phyloP scores from a whole-genome alignment of 2,797 vertebrate genomes.

The Thalassophryne amazonica region DNA sequence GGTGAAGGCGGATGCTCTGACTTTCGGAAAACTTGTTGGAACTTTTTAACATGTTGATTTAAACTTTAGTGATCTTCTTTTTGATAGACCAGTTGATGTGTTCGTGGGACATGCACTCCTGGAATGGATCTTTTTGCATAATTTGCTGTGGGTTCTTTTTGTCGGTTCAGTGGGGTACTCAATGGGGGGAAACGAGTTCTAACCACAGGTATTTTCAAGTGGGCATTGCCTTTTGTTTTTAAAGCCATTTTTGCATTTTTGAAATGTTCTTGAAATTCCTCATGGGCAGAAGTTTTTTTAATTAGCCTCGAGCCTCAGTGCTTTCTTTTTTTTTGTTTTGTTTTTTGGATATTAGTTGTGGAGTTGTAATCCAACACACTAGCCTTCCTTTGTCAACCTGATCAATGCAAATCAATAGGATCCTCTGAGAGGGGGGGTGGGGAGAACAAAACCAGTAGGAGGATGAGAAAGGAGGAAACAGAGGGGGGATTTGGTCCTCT shows the following conservation, averaged over 20 bases:
- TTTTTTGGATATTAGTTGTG: conserved; percentile 46
- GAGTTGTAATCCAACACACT: conserved; percentile 60
- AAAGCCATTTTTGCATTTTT: conserved; percentile 26
- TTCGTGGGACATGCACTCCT: background rate
- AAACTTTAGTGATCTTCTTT: background rate
- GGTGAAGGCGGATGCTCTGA: conserved; percentile 13
- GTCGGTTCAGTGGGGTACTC: too few relatives aligned
- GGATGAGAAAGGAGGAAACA: conserved; percentile 42
- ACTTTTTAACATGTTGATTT: background rate
- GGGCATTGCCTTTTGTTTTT: conserved; percentile 19
- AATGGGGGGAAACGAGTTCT: conserved; percentile 21
- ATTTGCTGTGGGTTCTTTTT: conserved; percentile 23
- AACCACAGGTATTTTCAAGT: conserved; percentile 36
- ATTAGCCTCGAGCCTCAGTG: conserved; percentile 24
- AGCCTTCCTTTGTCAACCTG: conserved; percentile 71
- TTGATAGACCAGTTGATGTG: background rate
- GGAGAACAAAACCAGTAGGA: conserved; percentile 63
- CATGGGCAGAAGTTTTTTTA: conserved; percentile 21
- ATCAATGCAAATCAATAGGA: conserved; percentile 75
- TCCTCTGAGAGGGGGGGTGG: conserved; percentile 57
- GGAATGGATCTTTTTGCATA: conserved; percentile 2
- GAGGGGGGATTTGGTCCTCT: conserved; percentile 56
- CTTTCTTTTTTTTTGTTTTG: too few relatives aligned
- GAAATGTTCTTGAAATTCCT: conserved; percentile 25
- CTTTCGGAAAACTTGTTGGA: conserved; percentile 4